Evolutionary conservation across 37 sponge, comb jelly and placozoan species (phyloP).

Genomic region (Eunapius fragilis): DNA sequence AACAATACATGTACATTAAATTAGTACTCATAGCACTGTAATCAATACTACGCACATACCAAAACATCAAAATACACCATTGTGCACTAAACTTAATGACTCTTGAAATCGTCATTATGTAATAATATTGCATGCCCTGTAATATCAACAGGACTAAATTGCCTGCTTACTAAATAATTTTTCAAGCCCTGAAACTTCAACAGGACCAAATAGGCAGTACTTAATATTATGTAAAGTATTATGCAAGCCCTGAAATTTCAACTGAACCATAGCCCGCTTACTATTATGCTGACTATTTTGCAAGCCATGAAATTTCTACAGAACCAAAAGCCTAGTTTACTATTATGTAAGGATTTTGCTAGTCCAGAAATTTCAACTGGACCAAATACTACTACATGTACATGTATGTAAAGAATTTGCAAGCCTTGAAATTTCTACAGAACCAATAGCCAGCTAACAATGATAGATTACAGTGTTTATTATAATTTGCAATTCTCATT

Average conservation of each 20-base stretch:
- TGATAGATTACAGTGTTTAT: neutral
- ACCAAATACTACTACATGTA: neutral
- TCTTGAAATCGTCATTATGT: neutral
- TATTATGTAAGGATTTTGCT: neutral
- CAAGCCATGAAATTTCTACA: neutral
- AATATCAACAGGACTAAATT: neutral
- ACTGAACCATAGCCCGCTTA: too few species aligned
- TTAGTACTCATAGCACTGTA: neutral
- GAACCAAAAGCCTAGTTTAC: too few species aligned
- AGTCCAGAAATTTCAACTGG: neutral
- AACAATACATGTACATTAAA: neutral
- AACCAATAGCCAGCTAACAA: neutral
- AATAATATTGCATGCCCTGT: neutral
- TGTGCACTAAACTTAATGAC: neutral
- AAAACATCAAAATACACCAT: neutral
- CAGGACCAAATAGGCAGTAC: neutral
- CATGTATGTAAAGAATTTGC: neutral
- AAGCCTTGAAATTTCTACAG: neutral
- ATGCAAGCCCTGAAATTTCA: too few species aligned
- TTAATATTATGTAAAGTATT: neutral
- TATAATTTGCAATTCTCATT: neutral
- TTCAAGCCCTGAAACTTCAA: neutral
- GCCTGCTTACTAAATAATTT: neutral
- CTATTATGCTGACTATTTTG: neutral
- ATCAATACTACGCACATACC: neutral